Evolutionary conservation across 2,888 invertebrate genomes (phyloP).

Genomic region (Drosophila lutescens): DNA sequence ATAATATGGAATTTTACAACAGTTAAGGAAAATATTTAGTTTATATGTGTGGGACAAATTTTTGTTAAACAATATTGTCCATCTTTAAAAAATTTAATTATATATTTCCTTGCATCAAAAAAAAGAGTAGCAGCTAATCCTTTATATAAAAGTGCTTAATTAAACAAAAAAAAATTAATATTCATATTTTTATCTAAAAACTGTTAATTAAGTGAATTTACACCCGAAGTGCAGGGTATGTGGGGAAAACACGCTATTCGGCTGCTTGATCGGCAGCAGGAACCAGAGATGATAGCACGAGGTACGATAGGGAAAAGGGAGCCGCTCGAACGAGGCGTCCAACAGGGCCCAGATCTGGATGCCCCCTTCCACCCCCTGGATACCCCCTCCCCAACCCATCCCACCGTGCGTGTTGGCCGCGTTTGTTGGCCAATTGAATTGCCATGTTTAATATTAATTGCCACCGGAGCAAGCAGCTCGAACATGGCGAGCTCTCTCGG

Average conservation of each 20-base stretch:
- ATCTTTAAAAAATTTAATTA: too few species aligned
- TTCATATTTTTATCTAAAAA: slow-evolving; percentile 4
- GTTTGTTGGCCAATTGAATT: slow-evolving; percentile 49
- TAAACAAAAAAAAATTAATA: neutral
- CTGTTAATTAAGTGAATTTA: slow-evolving; percentile 5
- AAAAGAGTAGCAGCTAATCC: too few species aligned
- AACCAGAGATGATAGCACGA: slow-evolving; percentile 39
- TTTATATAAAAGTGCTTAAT: neutral
- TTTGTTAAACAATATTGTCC: too few species aligned
- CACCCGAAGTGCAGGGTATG: slow-evolving; percentile 20
- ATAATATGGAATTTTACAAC: too few species aligned
- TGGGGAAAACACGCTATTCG: slow-evolving; percentile 13
- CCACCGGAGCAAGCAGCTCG: slow-evolving; percentile 29
- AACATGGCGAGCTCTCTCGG: slow-evolving; percentile 57
- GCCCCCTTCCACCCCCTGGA: too few species aligned
- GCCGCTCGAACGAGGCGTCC: slow-evolving; percentile 31
- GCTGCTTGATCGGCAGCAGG: slow-evolving; percentile 23
- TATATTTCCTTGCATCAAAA: too few species aligned
- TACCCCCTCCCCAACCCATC: neutral
- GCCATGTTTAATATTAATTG: slow-evolving; percentile 61
- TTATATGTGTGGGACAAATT: too few species aligned
- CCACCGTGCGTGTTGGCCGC: slow-evolving; percentile 27
- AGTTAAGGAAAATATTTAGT: too few species aligned
- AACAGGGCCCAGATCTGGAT: slow-evolving; percentile 26
- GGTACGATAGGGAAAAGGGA: slow-evolving; percentile 23